Base-by-base conservation (phyloP, 1,140 invertebrate species). In the Drosophila pandora region DNA sequence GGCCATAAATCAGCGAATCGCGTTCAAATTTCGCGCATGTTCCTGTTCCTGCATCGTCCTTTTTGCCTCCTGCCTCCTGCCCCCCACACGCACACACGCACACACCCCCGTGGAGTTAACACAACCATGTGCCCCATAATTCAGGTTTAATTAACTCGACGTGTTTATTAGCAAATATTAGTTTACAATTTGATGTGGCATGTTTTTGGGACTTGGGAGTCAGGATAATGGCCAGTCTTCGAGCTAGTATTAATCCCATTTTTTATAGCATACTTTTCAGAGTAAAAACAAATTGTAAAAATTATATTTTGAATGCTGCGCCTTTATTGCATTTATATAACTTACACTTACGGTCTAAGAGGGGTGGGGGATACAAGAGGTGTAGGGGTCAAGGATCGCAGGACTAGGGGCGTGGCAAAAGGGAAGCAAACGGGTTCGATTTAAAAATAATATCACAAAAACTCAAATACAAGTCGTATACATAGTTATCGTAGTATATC, bases 91-190 rank as follows among this genome's bases (percentile, higher is more conserved):
- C 17, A 17, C 60, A 47, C 17, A 17, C 17, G 17, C 17, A 17
- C 1, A 17, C 17, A 17, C 17, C 22, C 60, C 34, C 17, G 41
- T 57, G 25, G 12, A 23, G 37, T 61, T 61, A 62, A 64, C 60
- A 78, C 25, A 64, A 58, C 47, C 76, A 59, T 80, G 76, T 60
- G 76, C 58, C 47, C 68, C 85, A 90, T 90, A 90, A 85, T 87
- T 90, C 85, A 90, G 71, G 78, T 87, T 90, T 90, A 90, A 90
- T 90, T 90, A 90, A 90, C 85, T 85, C 69, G 50, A 32, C 69
- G 78, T 78, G 81, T 85, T 90, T 90, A 90, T 90, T 90, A 85
- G 80, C 79, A 85, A 81, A 90, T 90, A 90, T 90, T 90, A 90
- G 85, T 90, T 90, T 82, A 90, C 85, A 90, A 90, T 78, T 85